Evolutionary conservation across 1,140 invertebrate species (phyloP).

Genomic region (Drosophila sp.): DNA sequence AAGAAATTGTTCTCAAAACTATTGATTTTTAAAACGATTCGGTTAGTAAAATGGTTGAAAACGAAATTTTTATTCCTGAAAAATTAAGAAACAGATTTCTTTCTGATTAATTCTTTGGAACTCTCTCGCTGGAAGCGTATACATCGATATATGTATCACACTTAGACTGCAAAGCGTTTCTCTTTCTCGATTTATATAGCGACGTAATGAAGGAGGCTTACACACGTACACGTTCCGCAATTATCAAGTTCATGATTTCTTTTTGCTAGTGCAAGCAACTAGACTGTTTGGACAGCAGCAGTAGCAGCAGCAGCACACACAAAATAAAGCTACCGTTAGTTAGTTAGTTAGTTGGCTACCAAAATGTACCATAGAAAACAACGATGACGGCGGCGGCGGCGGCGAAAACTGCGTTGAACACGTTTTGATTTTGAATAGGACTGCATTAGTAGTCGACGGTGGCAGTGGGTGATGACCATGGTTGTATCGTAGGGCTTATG

Average conservation of each 20-base stretch:
- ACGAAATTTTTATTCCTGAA: too few relatives aligned
- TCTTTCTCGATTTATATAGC: conserved; percentile 37
- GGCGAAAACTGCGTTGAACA: conserved; percentile 37
- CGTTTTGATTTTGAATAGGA: conserved; percentile 78
- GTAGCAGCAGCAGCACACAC: neutral
- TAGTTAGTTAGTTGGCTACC: conserved; percentile 1
- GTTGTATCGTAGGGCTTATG: conserved; percentile 53
- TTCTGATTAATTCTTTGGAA: too few relatives aligned
- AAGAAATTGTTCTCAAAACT: too few relatives aligned
- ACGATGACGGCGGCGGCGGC: neutral
- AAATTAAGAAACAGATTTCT: too few relatives aligned
- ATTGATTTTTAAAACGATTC: too few relatives aligned
- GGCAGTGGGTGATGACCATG: neutral
- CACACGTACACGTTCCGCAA: conserved; percentile 19
- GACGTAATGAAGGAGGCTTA: conserved; percentile 46
- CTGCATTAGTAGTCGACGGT: conserved; percentile 55
- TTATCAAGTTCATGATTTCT: conserved; percentile 35
- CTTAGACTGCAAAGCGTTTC: too few relatives aligned
- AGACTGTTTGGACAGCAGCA: too few relatives aligned
- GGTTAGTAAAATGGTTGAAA: too few relatives aligned
- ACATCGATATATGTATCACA: too few relatives aligned
- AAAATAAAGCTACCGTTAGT: neutral
- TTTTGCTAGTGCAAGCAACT: conserved; percentile 1
- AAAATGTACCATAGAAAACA: conserved; percentile 15
- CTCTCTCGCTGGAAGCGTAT: too few relatives aligned